Percentiles rank a stretch among this genome's conserved stretches.
Evolutionary conservation across 2,113 vertebrate species (phyloP).

Genomic region (Numenius arquata): DNA sequence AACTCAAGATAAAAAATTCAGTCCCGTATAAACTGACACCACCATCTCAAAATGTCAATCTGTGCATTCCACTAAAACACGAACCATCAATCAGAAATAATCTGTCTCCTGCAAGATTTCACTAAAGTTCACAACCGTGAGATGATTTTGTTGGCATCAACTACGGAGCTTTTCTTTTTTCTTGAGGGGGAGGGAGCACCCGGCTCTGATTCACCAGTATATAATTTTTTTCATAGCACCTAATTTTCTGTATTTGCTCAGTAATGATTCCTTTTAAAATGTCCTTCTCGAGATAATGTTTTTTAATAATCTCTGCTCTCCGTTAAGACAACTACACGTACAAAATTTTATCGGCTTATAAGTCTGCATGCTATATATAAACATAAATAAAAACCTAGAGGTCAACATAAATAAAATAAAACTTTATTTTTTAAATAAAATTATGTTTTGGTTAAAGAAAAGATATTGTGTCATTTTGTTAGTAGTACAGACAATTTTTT

Average conservation of each 20-base stretch:
- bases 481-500: slow-evolving; percentile 81
- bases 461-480: slow-evolving; percentile 77
- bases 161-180: not conserved
- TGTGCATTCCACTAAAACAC: slow-evolving; percentile 33
- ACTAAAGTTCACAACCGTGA: not conserved
- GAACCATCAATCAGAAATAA: slow-evolving; percentile 54
- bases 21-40: not conserved
- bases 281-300: not conserved
- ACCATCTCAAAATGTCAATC: slow-evolving; percentile 26
- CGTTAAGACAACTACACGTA: not conserved
- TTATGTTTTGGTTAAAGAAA: slow-evolving; percentile 77
- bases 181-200: slow-evolving; percentile 13
- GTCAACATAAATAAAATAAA: slow-evolving; percentile 84
- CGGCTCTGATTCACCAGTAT: not conserved
- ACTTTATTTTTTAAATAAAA: slow-evolving; percentile 82
- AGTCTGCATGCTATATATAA: slow-evolving; percentile 8
- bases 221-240: not conserved
- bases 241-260: not conserved
- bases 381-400: slow-evolving; percentile 79
- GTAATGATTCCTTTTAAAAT: slow-evolving; percentile 38
- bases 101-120: slow-evolving; percentile 45
- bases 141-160: slow-evolving; percentile 27
- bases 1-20: slow-evolving; percentile 18
- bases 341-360: slow-evolving; percentile 14
- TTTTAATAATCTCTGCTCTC: not conserved